A percentile compares a stretch with the other conserved stretches of the same genome.
phyloP scores from a whole-genome alignment of 2,888 invertebrate genomes.

The Microctonus hyperodae region DNA sequence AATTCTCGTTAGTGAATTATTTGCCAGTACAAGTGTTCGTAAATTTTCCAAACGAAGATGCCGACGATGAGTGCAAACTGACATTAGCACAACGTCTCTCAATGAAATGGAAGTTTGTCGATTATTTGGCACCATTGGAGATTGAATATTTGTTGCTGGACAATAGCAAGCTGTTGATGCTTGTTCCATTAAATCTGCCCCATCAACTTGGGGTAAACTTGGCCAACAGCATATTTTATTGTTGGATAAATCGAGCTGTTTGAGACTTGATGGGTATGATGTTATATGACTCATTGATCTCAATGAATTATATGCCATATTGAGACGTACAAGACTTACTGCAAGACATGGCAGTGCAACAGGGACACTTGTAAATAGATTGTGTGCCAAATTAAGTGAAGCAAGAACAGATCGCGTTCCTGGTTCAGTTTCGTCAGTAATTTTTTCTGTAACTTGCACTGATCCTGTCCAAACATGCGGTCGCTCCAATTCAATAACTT shows the following conservation, averaged over 20 bases:
- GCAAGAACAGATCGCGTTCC: conserved; percentile 73
- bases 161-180: conserved; percentile 79
- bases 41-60: conserved; percentile 84
- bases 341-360: conserved; percentile 89
- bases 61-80: conserved; percentile 85
- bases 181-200: conserved; percentile 71
- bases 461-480: conserved; percentile 79
- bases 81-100: conserved; percentile 76
- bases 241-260: conserved; percentile 91
- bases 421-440: conserved; percentile 68
- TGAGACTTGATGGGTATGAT: conserved; percentile 86
- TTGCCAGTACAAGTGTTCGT: conserved; percentile 83
- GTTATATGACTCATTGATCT: conserved; percentile 71
- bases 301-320: conserved; percentile 88
- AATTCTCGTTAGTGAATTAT: conserved; percentile 83
- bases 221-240: conserved; percentile 93
- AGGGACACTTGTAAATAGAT: conserved; percentile 88
- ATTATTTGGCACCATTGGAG: conserved; percentile 53
- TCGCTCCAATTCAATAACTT: conserved; percentile 70
- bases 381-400: conserved; percentile 87
- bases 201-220: conserved; percentile 74
- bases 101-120: conserved; percentile 69
- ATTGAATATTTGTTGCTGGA: conserved; percentile 59
- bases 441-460: conserved; percentile 73
- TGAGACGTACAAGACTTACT: conserved; percentile 83